Conservation (phyloP, 64 coral and sea anemone species). For the Porites australiensis region DNA sequence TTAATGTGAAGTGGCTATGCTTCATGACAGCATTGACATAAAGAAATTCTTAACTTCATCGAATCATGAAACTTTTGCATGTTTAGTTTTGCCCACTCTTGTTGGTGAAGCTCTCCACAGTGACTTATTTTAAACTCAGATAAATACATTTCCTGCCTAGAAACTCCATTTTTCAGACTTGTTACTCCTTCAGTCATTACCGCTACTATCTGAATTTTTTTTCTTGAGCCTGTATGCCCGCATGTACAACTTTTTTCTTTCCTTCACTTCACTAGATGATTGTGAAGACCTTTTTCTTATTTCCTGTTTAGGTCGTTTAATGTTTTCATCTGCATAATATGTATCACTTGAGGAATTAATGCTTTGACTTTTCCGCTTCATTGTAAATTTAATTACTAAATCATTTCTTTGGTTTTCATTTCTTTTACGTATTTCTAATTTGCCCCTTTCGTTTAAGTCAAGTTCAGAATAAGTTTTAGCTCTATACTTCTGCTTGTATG, state of each 20-base stretch:
- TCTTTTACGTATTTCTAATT: neutral
- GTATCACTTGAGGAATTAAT: neutral
- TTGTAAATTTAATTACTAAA: neutral
- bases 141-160: constrained; percentile 27
- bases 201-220: neutral
- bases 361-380: neutral
- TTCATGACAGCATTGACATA: constrained; percentile 45
- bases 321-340: neutral
- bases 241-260: neutral
- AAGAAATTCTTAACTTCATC: constrained; percentile 56
- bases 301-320: neutral
- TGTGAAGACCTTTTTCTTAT: neutral
- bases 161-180: neutral
- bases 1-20: constrained; percentile 56
- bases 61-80: constrained; percentile 73
- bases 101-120: constrained; percentile 52
- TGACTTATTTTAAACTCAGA: constrained; percentile 19
- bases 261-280: neutral
- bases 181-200: neutral
- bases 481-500: neutral
- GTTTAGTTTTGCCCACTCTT: constrained; percentile 56
- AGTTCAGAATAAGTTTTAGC: neutral
- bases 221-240: neutral
- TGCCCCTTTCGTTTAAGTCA: neutral
- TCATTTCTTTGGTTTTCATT: neutral